These are phyloP conservation scores for Glareola pratincola DNA, from an alignment of 2,113 vertebrate genomes.

Conservation along the genomic window DNA sequence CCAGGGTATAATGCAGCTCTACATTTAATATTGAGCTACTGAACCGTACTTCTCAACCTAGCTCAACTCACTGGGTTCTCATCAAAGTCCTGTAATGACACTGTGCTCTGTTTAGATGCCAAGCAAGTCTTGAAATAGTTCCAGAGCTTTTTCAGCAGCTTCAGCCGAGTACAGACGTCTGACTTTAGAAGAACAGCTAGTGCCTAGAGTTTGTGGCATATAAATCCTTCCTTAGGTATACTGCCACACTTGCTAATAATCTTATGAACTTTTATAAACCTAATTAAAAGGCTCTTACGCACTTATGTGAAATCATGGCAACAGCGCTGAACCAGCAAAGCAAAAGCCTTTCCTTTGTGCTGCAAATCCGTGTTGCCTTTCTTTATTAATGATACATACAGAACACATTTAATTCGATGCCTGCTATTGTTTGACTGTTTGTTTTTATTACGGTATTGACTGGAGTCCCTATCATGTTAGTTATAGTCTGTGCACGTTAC, in stretches of 20 bases:
- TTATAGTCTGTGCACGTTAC: background rate
- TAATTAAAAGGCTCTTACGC: background rate
- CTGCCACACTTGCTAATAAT: background rate
- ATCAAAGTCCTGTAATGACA: background rate
- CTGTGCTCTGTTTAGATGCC: background rate
- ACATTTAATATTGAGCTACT: background rate
- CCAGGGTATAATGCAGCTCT: conserved; percentile 5
- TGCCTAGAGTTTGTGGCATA: background rate
- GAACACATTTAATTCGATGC: background rate
- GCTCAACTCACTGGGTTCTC: background rate
- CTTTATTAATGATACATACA: background rate
- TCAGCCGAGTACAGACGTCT: background rate
- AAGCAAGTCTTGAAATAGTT: background rate
- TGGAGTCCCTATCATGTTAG: background rate
- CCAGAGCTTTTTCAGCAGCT: conserved; percentile 13
- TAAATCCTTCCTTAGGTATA: background rate
- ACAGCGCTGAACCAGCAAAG: background rate
- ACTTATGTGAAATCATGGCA: background rate
- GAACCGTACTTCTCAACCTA: background rate
- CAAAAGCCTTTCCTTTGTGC: background rate
- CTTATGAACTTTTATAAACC: background rate
- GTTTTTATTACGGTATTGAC: background rate
- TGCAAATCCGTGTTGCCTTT: background rate
- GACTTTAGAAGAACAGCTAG: background rate
- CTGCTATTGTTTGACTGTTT: background rate